A percentile compares a stretch with the other conserved stretches of the same genome.
phyloP scores from a whole-genome alignment of 2,797 vertebrate genomes.

The Falco biarmicus region DNA sequence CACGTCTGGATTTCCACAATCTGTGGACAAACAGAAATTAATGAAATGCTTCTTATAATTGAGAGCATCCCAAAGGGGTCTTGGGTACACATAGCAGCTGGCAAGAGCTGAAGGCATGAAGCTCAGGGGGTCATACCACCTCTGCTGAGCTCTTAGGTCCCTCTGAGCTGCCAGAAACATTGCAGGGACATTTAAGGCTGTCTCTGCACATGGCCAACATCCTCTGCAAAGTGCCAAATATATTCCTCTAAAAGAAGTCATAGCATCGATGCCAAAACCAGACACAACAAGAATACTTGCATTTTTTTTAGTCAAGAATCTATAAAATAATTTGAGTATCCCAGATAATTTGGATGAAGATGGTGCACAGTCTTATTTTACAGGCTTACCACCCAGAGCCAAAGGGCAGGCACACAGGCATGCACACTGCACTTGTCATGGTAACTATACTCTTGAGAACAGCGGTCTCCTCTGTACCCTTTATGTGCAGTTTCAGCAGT shows the following conservation, averaged over 20 bases:
- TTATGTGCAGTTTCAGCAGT: not conserved
- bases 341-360: not conserved
- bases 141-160: not conserved
- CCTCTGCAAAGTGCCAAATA: not conserved
- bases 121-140: not conserved
- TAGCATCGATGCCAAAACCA: not conserved
- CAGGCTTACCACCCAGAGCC: not conserved
- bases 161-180: not conserved
- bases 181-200: not conserved
- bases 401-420: not conserved
- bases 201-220: not conserved
- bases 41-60: not conserved
- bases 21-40: not conserved
- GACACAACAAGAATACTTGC: not conserved
- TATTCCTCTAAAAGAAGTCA: not conserved
- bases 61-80: not conserved
- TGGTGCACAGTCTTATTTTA: not conserved
- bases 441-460: not conserved
- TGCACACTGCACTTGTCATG: fast-evolving
- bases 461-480: not conserved
- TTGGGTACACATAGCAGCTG: fast-evolving
- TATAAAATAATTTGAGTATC: not conserved
- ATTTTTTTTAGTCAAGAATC: not conserved
- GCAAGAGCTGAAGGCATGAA: not conserved
- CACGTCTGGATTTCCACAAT: not conserved